phyloP scores from a whole-genome alignment of 1,140 invertebrate genomes.

The Heliconius himera region DNA sequence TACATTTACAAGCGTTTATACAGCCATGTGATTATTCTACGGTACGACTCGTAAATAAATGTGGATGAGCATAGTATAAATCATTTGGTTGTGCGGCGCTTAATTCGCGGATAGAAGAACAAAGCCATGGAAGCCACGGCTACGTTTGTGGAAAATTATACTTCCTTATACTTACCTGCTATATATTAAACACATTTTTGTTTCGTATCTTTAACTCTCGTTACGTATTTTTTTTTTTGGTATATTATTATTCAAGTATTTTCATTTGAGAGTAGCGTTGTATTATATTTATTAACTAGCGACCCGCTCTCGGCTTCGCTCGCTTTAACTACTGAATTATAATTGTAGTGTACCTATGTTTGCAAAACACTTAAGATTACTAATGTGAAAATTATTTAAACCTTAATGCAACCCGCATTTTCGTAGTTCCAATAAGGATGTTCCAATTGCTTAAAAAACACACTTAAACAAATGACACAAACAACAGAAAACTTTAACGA shows the following conservation, averaged over 20 bases:
- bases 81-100: conserved; percentile 68
- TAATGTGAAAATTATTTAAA: too few species aligned
- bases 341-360: too few species aligned
- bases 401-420: too few species aligned
- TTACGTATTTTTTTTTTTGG: not conserved
- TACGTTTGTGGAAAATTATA: conserved; percentile 42
- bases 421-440: too few species aligned
- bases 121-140: conserved; percentile 65
- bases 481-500: too few species aligned
- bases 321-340: too few species aligned
- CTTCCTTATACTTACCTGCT: not conserved
- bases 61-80: conserved; percentile 76
- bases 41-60: conserved; percentile 73
- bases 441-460: too few species aligned
- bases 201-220: not conserved
- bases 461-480: too few species aligned
- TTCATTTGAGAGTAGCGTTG: too few species aligned
- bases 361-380: too few species aligned
- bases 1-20: conserved; percentile 72
- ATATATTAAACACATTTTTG: not conserved
- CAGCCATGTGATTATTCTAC: conserved; percentile 73
- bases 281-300: too few species aligned
- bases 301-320: too few species aligned
- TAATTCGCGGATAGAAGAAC: conserved; percentile 77
- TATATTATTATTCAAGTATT: not conserved